Evolutionary conservation across 2,797 vertebrate species (phyloP).

Genomic region (Phyllotis vaccarum): DNA sequence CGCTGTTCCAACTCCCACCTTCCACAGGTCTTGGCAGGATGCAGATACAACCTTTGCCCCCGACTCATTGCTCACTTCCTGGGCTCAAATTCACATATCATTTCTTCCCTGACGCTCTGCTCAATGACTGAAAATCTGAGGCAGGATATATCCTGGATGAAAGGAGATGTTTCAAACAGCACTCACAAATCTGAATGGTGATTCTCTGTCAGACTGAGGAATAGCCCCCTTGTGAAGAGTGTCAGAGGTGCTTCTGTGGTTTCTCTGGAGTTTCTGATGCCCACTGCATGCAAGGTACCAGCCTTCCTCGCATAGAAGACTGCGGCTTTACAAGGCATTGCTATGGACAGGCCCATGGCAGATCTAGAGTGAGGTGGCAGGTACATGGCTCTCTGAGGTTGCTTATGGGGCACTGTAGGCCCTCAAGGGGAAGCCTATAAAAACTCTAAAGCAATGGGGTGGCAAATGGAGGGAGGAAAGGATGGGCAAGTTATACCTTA

Average conservation of each 20-base stretch:
- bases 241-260: not conserved
- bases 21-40: slow-evolving; percentile 28
- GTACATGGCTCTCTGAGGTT: not conserved
- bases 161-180: not conserved
- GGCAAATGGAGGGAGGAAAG: too few species aligned
- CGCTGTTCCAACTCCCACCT: not conserved
- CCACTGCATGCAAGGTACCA: not conserved
- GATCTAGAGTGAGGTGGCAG: not conserved
- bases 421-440: not conserved
- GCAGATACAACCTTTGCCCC: not conserved
- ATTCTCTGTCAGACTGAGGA: not conserved
- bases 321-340: not conserved
- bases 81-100: not conserved
- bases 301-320: not conserved
- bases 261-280: not conserved
- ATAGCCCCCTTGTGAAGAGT: not conserved
- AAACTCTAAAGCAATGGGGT: not conserved
- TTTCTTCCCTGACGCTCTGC: not conserved
- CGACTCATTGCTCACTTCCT: not conserved
- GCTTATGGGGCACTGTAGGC: not conserved
- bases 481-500: not conserved
- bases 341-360: not conserved
- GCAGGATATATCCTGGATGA: not conserved
- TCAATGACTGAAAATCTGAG: not conserved
- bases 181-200: not conserved